These are phyloP conservation scores for Mastomys natalensis DNA, from an alignment of 2,113 vertebrate species.

Conservation along the genomic window DNA sequence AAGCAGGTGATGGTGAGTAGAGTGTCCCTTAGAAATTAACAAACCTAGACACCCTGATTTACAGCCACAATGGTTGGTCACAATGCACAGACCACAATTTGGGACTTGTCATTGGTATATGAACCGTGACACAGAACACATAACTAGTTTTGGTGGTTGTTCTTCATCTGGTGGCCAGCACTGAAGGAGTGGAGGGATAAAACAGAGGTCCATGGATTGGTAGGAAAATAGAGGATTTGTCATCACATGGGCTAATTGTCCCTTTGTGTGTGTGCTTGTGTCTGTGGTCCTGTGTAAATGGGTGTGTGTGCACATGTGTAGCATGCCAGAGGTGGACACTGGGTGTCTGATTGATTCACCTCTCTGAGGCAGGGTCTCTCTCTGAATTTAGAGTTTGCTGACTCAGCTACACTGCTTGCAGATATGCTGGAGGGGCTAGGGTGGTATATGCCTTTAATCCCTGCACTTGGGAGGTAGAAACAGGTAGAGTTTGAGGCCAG, in stretches of 20 bases:
- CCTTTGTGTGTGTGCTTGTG: background rate
- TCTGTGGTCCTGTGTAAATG: background rate
- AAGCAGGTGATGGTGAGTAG: background rate
- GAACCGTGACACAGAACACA: background rate
- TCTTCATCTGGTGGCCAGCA: background rate
- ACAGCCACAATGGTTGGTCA: background rate
- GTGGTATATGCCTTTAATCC: background rate
- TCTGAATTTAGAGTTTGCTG: background rate
- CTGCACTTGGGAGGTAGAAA: background rate
- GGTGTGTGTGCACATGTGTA: background rate
- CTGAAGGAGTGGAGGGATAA: background rate
- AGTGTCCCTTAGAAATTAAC: background rate
- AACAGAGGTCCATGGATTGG: background rate
- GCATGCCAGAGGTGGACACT: background rate
- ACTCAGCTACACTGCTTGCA: background rate
- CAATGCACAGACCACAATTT: background rate
- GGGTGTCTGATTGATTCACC: background rate
- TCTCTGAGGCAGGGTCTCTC: background rate
- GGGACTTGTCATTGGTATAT: no score
- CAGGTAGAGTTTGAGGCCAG: background rate
- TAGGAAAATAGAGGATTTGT: background rate
- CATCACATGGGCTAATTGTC: background rate
- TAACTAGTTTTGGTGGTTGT: background rate
- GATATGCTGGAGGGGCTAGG: background rate
- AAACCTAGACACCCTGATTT: background rate